Evolutionary conservation across 2,113 vertebrate genomes (phyloP).

Genomic region (Mungos mungo): DNA sequence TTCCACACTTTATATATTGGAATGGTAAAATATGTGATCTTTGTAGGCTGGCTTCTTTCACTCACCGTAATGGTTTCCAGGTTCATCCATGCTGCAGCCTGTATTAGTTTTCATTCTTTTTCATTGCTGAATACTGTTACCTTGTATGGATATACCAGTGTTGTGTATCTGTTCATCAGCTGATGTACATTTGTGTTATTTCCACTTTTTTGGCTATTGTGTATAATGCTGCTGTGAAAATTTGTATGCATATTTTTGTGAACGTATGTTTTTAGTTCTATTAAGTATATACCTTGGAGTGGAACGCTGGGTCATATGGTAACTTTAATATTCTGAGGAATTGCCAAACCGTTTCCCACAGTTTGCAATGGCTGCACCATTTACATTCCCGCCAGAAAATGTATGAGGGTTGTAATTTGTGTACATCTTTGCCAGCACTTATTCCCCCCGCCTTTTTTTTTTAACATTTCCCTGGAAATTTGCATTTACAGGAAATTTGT

Average conservation of each 20-base stretch:
- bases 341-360: background rate
- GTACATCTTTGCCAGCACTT: background rate
- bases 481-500: background rate
- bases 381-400: background rate
- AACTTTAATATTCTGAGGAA: background rate
- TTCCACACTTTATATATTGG: background rate
- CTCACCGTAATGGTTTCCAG: background rate
- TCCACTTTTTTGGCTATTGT: background rate
- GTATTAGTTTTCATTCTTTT: background rate
- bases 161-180: background rate
- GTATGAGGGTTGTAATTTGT: background rate
- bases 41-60: background rate
- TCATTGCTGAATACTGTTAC: background rate
- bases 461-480: background rate
- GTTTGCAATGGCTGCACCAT: background rate
- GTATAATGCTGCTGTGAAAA: background rate
- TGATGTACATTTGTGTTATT: background rate
- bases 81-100: background rate
- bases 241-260: background rate
- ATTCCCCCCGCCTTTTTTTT: background rate
- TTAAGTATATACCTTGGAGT: background rate
- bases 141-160: background rate
- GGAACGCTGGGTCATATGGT: background rate
- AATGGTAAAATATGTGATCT: background rate
- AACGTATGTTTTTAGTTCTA: background rate